These are phyloP conservation scores for Hoplodrina blanda DNA, from an alignment of 2,888 invertebrate genomes.

Conservation along the genomic window DNA sequence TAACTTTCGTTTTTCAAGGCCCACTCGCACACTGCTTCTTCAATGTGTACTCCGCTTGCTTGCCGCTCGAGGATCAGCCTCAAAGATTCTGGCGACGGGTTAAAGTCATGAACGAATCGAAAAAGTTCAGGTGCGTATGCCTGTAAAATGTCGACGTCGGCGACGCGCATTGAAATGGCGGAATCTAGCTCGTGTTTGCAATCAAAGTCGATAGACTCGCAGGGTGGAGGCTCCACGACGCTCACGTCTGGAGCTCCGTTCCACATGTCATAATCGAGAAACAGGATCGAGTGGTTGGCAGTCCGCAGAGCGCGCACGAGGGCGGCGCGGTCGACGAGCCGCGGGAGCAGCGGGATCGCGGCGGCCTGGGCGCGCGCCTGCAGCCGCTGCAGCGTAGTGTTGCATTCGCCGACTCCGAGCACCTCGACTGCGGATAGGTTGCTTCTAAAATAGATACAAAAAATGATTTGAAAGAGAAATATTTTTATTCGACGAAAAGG, in stretches of 20 bases:
- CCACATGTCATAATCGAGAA: conserved; percentile 62
- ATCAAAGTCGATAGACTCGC: background rate
- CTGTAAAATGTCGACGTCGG: conserved; percentile 21
- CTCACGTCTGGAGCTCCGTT: background rate
- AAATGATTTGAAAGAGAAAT: background rate
- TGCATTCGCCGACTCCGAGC: background rate
- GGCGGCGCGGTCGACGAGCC: background rate
- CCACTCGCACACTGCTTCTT: conserved; percentile 43
- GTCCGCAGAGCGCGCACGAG: background rate
- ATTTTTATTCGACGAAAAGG: too few relatives aligned
- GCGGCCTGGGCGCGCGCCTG: conserved; percentile 12
- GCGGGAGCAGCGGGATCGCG: background rate
- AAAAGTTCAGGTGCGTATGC: conserved; percentile 29
- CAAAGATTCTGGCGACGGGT: conserved; percentile 19
- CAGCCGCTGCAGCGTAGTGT: background rate
- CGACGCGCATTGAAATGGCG: conserved; percentile 47
- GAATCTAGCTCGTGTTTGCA: conserved; percentile 45
- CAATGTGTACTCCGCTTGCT: conserved; percentile 20
- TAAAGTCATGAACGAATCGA: conserved; percentile 34
- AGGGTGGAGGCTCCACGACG: conserved; percentile 46
- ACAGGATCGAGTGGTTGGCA: conserved; percentile 48
- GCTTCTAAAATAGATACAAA: background rate
- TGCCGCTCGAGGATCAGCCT: conserved; percentile 35
- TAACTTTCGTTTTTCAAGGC: background rate
- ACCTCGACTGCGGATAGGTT: conserved; percentile 1